phyloP scores from a whole-genome alignment of 2,113 vertebrate genomes.

The Rana temporaria region DNA sequence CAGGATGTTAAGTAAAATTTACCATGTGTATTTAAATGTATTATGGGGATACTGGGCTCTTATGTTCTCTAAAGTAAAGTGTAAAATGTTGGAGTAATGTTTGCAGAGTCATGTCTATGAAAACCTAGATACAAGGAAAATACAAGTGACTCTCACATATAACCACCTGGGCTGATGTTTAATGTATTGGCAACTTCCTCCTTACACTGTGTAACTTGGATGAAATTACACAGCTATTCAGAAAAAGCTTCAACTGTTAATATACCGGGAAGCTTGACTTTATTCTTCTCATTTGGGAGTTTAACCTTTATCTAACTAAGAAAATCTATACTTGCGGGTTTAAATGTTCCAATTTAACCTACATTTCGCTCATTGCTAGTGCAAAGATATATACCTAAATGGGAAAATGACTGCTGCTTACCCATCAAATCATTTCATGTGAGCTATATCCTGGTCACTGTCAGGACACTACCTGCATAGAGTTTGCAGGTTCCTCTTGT shows the following conservation, averaged over 20 bases:
- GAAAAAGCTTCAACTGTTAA: conserved; percentile 38
- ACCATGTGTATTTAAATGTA: conserved; percentile 35
- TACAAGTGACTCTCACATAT: conserved; percentile 38
- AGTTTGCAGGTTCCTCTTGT: too few species aligned
- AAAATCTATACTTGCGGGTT: not conserved
- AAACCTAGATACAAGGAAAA: conserved; percentile 46
- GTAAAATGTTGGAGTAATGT: conserved; percentile 48
- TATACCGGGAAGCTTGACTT: conserved; percentile 38
- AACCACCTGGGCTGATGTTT: conserved; percentile 54
- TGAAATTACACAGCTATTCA: conserved; percentile 51
- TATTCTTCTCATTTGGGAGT: conserved; percentile 11
- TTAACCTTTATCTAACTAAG: conserved; percentile 23
- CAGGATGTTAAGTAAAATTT: conserved; percentile 29
- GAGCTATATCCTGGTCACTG: too few species aligned
- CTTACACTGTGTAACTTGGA: conserved; percentile 53
- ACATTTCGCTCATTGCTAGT: too few species aligned
- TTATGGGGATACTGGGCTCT: conserved; percentile 37
- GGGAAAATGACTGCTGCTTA: too few species aligned
- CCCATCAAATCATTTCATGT: too few species aligned
- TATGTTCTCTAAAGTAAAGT: conserved; percentile 21
- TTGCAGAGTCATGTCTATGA: conserved; percentile 49
- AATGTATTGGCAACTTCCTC: conserved; percentile 54
- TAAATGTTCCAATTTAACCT: too few species aligned
- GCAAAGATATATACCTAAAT: too few species aligned
- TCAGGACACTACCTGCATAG: too few species aligned